Evolutionary conservation across 2,113 vertebrate species (phyloP).

Genomic region (Tiliqua scincoides): DNA sequence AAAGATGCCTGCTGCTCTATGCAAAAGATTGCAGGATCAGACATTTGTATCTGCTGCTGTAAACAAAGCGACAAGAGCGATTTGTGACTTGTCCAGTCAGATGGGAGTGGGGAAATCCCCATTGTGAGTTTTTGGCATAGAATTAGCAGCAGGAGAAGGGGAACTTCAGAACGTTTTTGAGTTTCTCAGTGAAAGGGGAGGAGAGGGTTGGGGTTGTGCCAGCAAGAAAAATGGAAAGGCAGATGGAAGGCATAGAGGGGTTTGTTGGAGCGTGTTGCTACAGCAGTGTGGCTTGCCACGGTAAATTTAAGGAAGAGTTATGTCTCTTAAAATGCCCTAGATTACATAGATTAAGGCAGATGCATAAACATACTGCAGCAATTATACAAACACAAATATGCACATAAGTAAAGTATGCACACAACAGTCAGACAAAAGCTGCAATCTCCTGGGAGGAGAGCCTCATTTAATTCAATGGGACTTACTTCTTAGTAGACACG

Average conservation of each 20-base stretch:
- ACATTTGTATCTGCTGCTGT: conserved; percentile 60
- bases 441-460: too few species aligned
- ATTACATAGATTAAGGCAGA: conserved; percentile 9
- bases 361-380: not conserved
- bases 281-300: not conserved
- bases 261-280: conserved; percentile 25
- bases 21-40: conserved; percentile 37
- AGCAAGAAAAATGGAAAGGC: conserved; percentile 17
- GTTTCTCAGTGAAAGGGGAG: conserved; percentile 49
- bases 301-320: not conserved
- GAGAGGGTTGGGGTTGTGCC: not conserved
- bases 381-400: not conserved
- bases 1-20: not conserved
- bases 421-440: not conserved
- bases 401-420: not conserved
- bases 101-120: conserved; percentile 58
- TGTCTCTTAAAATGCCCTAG: not conserved
- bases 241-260: conserved; percentile 14
- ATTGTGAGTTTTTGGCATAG: conserved; percentile 51
- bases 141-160: conserved; percentile 46
- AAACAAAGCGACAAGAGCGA: conserved; percentile 58
- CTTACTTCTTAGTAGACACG: too few species aligned
- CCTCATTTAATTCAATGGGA: too few species aligned
- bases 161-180: conserved; percentile 60
- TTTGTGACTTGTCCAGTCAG: conserved; percentile 57